Conservation (phyloP, 2,113 vertebrate species). For the Rhabdomys dilectus region DNA sequence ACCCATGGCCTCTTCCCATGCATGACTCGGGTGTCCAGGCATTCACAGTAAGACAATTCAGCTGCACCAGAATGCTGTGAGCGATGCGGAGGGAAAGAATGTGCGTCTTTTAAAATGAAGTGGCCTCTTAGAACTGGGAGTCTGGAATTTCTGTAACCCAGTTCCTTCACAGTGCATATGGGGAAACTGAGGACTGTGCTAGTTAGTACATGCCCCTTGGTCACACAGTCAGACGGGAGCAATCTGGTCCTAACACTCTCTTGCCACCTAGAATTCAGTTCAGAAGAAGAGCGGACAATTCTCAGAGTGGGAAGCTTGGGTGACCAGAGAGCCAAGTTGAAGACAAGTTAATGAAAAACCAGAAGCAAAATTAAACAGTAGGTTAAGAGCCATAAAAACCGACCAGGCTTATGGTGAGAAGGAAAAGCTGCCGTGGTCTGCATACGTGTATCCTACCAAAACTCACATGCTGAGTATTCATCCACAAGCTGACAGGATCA, state of each 20-base stretch:
- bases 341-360: background rate
- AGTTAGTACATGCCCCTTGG: no score
- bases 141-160: background rate
- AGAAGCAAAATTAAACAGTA: background rate
- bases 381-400: background rate
- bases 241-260: background rate
- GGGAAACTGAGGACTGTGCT: background rate
- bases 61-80: background rate
- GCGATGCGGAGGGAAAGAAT: no score
- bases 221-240: background rate
- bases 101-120: background rate
- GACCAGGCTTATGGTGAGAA: background rate
- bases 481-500: background rate
- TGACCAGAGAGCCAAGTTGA: background rate
- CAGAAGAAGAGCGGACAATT: background rate
- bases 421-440: no score
- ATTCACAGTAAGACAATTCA: background rate
- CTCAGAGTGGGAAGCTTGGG: background rate
- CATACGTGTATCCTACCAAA: background rate
- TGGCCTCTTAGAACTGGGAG: background rate
- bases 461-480: no score
- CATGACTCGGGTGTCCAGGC: constrained; percentile 5
- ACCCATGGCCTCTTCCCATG: background rate
- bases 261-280: background rate
- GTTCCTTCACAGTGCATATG: background rate